phyloP scores from a whole-genome alignment of 2,888 invertebrate genomes.

The Crepidodera aurea region DNA sequence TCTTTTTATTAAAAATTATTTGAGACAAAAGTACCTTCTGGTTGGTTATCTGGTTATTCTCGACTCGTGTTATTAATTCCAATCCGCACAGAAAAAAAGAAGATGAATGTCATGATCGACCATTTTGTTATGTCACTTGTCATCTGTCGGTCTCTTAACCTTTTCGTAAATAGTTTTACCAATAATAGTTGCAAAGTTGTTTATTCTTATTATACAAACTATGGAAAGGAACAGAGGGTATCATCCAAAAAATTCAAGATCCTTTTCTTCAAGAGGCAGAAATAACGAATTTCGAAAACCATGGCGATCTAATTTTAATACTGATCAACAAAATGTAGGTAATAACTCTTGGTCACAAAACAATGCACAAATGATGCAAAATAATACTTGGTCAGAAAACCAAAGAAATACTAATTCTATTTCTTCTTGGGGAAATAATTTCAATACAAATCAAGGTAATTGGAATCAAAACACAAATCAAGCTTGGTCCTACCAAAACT shows the following conservation, averaged over 20 bases:
- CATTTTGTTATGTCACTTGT: constrained; percentile 7
- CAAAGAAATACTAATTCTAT: background rate
- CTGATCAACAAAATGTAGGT: constrained; percentile 2
- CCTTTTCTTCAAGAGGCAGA: constrained; percentile 8
- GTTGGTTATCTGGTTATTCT: too few relatives aligned
- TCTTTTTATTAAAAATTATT: too few relatives aligned
- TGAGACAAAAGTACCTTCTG: too few relatives aligned
- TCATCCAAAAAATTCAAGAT: constrained; percentile 5
- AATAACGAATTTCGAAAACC: constrained; percentile 20
- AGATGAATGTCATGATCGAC: background rate
- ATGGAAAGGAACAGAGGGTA: constrained; percentile 26
- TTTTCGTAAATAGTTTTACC: background rate
- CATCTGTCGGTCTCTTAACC: constrained; percentile 14
- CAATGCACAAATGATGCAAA: constrained; percentile 13
- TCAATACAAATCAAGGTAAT: background rate
- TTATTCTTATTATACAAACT: background rate
- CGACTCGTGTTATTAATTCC: too few relatives aligned
- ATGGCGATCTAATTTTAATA: constrained; percentile 18
- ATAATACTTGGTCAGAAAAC: background rate
- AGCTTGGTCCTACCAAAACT: constrained; percentile 3
- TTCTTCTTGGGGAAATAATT: constrained; percentile 1
- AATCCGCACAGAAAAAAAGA: too few relatives aligned
- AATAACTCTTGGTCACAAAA: constrained; percentile 11
- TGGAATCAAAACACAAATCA: constrained; percentile 15
- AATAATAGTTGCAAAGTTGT: constrained; percentile 1